Base-by-base conservation (phyloP, 2,113 vertebrate species). In the Prionailurus bengalensis region DNA sequence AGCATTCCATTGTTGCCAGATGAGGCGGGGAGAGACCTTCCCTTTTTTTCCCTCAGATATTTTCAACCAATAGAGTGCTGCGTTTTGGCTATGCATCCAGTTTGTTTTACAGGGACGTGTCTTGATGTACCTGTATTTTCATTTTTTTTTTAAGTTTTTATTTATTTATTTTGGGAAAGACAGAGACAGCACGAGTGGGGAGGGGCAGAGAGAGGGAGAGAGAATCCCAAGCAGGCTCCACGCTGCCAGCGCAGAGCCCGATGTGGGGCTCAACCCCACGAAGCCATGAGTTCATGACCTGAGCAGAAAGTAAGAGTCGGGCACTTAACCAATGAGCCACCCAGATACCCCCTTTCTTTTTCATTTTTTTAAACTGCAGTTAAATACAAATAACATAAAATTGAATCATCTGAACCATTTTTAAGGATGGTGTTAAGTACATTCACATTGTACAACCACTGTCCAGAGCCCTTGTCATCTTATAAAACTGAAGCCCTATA, bases 381-480 rank as follows among this genome's bases (percentile, higher is more conserved):
- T 89, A 78, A 85, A 86, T 81, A 81, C 71, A 94, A 66, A 89
- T 86, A 53, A 87, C 17, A 45, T 16, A 83, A 90, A 78, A 80
- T n/a, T 80, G 29, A 71, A 31, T 17, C 66, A 7, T 29, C 36
- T 80, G 51, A 68, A n/a, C 7, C 48, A 36, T 79, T 76, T 80
- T 82, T n/a, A 83, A 94, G 31, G 29, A 21, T 33, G 15, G 33
- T 76, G 74, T 76, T 39, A 76, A 61, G 45, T 29, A n/a, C 48
- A n/a, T 51, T 82, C 51, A n/a, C 8, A 6, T 76, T 33, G 42
- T 63, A 0, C 27, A 71, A 7, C 58, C 36, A 5, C 29, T 55
- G 31, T 70, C 73, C 42, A 55, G 53, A 95, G 82, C 33, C 29
- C 58, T 91, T 84, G 39, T 96, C 51, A 48, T 82, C 58, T 89